Evolutionary conservation across 2,113 vertebrate species (phyloP).

Genomic region (Silurus asotus): DNA sequence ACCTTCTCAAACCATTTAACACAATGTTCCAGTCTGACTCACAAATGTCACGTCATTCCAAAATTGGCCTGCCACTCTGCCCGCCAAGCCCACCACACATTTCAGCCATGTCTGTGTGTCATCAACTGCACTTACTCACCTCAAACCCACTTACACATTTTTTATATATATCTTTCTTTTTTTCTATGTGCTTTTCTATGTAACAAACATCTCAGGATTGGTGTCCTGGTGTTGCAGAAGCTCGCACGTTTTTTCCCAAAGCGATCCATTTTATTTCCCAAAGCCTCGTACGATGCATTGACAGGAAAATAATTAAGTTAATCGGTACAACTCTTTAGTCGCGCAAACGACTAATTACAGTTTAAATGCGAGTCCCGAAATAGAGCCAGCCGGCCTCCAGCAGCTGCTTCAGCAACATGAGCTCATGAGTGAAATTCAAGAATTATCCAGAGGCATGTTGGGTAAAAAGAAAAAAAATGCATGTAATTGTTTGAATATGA

Average conservation of each 20-base stretch:
- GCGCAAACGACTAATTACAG: slow-evolving; percentile 21
- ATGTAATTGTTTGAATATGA: background rate
- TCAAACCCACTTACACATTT: background rate
- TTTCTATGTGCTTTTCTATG: background rate
- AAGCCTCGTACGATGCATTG: background rate
- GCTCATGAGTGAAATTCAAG: background rate
- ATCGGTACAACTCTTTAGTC: slow-evolving; percentile 2
- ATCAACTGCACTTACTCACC: background rate
- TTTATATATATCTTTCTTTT: too few species aligned
- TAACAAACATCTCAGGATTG: background rate
- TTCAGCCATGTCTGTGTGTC: background rate
- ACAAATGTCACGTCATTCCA: background rate
- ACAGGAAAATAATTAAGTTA: slow-evolving; percentile 11
- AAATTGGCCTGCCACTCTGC: background rate
- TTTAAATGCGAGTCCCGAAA: slow-evolving; percentile 17
- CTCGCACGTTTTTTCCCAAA: background rate
- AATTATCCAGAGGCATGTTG: slow-evolving; percentile 10
- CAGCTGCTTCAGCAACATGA: slow-evolving; percentile 8
- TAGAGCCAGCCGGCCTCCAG: background rate
- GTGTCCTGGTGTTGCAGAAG: background rate
- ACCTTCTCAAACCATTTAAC: background rate
- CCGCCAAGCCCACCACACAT: background rate
- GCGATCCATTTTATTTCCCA: background rate
- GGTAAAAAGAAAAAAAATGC: background rate
- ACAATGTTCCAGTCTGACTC: background rate